Evolutionary conservation across 2,888 invertebrate genomes (phyloP).

Genomic region (Silvanus unidentatus): DNA sequence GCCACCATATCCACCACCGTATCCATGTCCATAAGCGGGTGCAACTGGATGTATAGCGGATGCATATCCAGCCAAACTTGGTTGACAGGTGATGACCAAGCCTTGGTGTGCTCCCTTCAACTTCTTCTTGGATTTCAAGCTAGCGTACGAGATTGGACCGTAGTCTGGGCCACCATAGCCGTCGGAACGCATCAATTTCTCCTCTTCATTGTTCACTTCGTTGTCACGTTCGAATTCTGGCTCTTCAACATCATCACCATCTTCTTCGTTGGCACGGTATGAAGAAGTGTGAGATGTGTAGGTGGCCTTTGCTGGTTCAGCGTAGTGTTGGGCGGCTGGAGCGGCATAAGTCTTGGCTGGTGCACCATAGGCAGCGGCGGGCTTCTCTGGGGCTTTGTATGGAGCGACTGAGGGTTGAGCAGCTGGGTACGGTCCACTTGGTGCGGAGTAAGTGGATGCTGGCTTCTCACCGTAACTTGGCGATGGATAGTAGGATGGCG

Average conservation of each 20-base stretch:
- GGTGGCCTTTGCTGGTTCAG: conserved; percentile 13
- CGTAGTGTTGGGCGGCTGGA: conserved; percentile 17
- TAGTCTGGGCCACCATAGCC: conserved; percentile 10
- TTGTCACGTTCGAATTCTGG: neutral
- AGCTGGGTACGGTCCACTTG: conserved; percentile 15
- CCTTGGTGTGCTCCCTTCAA: conserved; percentile 33
- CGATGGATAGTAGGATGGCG: conserved; percentile 11
- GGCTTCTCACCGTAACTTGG: conserved; percentile 15
- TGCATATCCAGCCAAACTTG: conserved; percentile 42
- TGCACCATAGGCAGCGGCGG: conserved; percentile 5
- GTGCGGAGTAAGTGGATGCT: conserved; percentile 14
- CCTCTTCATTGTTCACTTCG: neutral
- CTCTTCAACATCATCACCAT: conserved; percentile 3
- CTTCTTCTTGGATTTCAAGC: conserved; percentile 12
- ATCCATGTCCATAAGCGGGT: conserved; percentile 14
- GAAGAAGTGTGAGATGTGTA: conserved; percentile 6
- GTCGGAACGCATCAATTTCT: neutral
- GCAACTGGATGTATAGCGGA: conserved; percentile 20
- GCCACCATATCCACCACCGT: conserved; percentile 13
- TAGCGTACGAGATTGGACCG: conserved; percentile 8
- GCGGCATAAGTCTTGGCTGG: conserved; percentile 14
- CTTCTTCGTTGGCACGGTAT: conserved; percentile 19
- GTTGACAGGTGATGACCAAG: conserved; percentile 45
- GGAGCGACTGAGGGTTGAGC: conserved; percentile 15
- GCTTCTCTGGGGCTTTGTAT: conserved; percentile 11